Base-by-base conservation (phyloP, 1,140 invertebrate genomes). In the Atopsyche davidsoni region DNA sequence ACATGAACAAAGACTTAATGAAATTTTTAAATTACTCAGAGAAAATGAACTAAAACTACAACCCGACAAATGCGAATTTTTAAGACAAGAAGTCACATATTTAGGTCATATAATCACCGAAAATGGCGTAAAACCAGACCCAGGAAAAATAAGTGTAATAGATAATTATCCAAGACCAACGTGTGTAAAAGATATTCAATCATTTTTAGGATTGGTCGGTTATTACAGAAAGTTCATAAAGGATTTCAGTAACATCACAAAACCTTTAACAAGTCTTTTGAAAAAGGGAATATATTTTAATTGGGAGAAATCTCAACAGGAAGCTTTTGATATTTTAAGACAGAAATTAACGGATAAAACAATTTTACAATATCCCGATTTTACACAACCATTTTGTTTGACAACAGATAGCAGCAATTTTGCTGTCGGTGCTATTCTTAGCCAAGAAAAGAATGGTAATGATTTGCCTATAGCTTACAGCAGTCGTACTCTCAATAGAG, bases 11-110 rank as follows among this genome's bases (percentile, higher is more conserved):
- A 65, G 63, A 51, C 46, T 72, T 9, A 54, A n/a, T 36, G 46
- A 62, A 46, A 62, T 75, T 2, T 71, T 75, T 35, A 25, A 62
- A 7, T 53, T 57, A 48, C 42, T 76, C 9, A 55, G 60, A 40
- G 23, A 63, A 49, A 35, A 62, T 48, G 65, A 66, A 39, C 55
- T 76, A 22, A 71, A 73, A 59, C 21, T 74, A 16, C 64, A 76
- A 59, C 66, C 65, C 0, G 60, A 64, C 11, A 75, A 76, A 61
- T 75, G 70, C 46, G 60, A 69, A 47, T 76, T 77, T 60, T 48
- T 70, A 10, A 60, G 60, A 54, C 58, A 62, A 31, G 64, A 71
- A 64, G 60, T 72, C 11, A 41, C 59, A n/a, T 72, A 73, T 58
- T 56, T 76, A 35, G 73, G 74, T 4, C 69, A 73, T 56, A 49